These are phyloP conservation scores for Artemia sinica DNA, from an alignment of 2,888 invertebrate species.

Conservation along the genomic window DNA sequence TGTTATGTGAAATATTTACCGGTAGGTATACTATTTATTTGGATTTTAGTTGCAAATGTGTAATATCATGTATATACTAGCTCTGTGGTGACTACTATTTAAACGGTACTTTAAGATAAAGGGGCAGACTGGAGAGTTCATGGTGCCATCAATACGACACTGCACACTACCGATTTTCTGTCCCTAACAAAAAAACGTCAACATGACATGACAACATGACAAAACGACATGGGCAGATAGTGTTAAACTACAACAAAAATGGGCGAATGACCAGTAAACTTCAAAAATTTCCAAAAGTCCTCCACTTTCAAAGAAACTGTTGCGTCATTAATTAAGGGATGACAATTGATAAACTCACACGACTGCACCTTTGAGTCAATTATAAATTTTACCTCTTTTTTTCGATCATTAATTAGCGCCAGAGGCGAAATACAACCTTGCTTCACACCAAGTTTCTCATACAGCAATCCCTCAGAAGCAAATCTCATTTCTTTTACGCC, in stretches of 20 bases:
- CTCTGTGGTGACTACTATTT: too few relatives aligned
- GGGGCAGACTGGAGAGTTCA: too few relatives aligned
- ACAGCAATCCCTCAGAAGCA: constrained; percentile 30
- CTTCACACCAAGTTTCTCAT: constrained; percentile 30
- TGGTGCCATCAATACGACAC: too few relatives aligned
- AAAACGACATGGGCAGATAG: too few relatives aligned
- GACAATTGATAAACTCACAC: constrained; percentile 29
- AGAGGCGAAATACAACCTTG: constrained; percentile 32
- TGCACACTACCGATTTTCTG: too few relatives aligned
- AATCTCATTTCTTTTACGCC: constrained; percentile 31
- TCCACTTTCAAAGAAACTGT: constrained; percentile 27
- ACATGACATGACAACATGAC: too few relatives aligned
- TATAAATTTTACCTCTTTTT: constrained; percentile 29
- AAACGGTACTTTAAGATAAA: too few relatives aligned
- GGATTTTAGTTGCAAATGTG: too few relatives aligned
- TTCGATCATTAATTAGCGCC: constrained; percentile 31
- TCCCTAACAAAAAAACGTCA: too few relatives aligned
- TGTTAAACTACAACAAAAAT: constrained; percentile 15
- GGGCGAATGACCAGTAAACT: constrained; percentile 27
- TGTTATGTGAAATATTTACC: too few relatives aligned
- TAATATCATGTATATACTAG: too few relatives aligned
- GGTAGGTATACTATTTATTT: too few relatives aligned
- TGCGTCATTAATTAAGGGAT: constrained; percentile 31
- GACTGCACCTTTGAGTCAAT: constrained; percentile 27
- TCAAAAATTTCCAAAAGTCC: constrained; percentile 28